Conservation (phyloP, 1,140 invertebrate genomes). For the Portunus trituberculatus region DNA sequence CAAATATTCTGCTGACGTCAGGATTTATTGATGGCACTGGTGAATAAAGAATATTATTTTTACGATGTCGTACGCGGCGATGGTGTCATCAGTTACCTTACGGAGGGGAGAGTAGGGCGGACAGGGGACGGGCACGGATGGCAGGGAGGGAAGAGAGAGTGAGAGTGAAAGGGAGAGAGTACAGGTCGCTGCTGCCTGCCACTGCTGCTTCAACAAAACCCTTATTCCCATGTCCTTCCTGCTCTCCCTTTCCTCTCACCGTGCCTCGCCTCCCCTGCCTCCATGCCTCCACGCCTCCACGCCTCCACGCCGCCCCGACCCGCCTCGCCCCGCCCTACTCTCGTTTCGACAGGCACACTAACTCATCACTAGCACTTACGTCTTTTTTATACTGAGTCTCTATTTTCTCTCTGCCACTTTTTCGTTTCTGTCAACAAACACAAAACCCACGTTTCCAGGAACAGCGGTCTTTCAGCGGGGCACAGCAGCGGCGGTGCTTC, state of each 20-base stretch:
- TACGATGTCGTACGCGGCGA: conserved; percentile 39
- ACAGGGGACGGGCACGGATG: not conserved
- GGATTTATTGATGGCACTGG: conserved; percentile 55
- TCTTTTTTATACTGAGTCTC: not conserved
- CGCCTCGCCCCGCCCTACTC: not conserved
- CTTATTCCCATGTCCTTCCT: not conserved
- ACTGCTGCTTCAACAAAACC: conserved; percentile 6
- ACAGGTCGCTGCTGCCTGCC: not conserved
- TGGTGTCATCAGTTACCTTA: conserved; percentile 57
- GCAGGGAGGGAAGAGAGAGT: not conserved
- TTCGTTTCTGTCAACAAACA: conserved; percentile 10
- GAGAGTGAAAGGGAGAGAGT: not conserved
- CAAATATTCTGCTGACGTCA: conserved; percentile 44
- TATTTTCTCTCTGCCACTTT: not conserved
- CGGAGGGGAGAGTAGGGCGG: not conserved
- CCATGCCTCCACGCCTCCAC: not conserved
- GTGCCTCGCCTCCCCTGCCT: not conserved
- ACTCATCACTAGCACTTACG: not conserved
- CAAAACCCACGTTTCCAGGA: not conserved
- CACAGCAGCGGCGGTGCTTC: not conserved
- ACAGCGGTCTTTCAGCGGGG: not conserved
- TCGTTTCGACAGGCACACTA: not conserved
- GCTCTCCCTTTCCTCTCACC: not conserved
- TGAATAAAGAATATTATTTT: conserved; percentile 62
- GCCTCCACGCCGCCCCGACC: not conserved